A percentile compares a stretch with the other conserved stretches of the same genome.
Conservation (phyloP, 2,888 invertebrate genomes). For the Agonopterix subpropinquella region DNA sequence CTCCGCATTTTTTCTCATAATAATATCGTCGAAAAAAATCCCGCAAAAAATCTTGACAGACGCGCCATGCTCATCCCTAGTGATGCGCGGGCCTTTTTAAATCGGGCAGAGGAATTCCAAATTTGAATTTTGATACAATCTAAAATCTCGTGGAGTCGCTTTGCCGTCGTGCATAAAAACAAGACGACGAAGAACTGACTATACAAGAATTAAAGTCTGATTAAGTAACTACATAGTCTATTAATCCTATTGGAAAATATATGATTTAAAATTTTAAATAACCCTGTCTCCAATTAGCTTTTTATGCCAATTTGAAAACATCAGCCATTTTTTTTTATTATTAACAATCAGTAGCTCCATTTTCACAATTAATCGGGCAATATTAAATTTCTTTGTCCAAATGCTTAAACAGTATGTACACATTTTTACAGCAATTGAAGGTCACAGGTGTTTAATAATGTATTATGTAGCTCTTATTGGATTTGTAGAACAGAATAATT, state of each 20-base stretch:
- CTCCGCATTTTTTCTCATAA: constrained; percentile 73
- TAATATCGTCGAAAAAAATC: constrained; percentile 73
- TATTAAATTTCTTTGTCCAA: not conserved
- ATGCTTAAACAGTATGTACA: constrained; percentile 2
- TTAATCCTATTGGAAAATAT: too few relatives aligned
- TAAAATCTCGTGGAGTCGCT: not conserved
- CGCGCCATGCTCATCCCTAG: constrained; percentile 63
- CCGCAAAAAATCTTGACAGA: constrained; percentile 73
- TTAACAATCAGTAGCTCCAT: not conserved
- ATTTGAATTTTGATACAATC: constrained; percentile 36
- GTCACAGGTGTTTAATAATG: constrained; percentile 29
- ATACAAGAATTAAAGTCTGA: too few relatives aligned
- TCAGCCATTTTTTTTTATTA: too few relatives aligned
- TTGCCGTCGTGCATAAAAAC: too few relatives aligned
- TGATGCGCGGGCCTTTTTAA: constrained; percentile 43
- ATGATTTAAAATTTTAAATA: too few relatives aligned
- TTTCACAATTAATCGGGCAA: not conserved
- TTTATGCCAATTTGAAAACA: too few relatives aligned
- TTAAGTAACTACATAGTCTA: too few relatives aligned
- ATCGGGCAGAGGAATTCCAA: constrained; percentile 45
- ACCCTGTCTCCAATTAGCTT: too few relatives aligned
- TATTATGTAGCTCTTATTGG: not conserved
- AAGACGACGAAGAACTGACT: too few relatives aligned
- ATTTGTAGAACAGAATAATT: not conserved
- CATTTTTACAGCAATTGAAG: not conserved